Evolutionary conservation across 2,888 invertebrate species (phyloP), one percentile per base, ranked within the genome.

Genomic region (Melanostoma mellinum): DNA sequence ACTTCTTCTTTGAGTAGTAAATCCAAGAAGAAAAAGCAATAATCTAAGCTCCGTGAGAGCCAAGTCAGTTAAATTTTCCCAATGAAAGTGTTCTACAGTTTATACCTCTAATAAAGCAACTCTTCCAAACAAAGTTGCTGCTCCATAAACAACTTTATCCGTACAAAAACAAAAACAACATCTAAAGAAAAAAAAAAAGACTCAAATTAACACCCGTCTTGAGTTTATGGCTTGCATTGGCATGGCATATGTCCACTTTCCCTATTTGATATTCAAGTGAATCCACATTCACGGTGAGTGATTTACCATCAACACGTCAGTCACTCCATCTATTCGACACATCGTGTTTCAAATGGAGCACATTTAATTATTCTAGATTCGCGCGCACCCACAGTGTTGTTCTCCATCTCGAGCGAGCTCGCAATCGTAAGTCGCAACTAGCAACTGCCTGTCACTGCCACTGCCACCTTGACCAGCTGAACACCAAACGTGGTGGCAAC

Each of bases 261-360:
- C 73, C 77, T 82, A 69, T 74, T 82, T 82, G 73, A 73, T 82
- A 82, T 82, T 78, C 78, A 68, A 78, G 58, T 69, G 78, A 69
- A 73, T 78, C 78, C 65, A 74, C 60, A 81, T 55, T 20, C 77
- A 63, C 46, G 6, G 68, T 82, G 81, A 82, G 81, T 77, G 77
- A 82, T 77, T 52, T 44, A 46, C 67, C 61, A 73, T 73, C 68
- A 82, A 76, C 71, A 76, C 75, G 71, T 72, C 81, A 72, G 76
- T 67, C 56, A 56, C 50, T 68, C 38, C 48, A 38, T 55, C 52
- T 56, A 20, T 36, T 44, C 42, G 56, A 48, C 38, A 40, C 44
- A n/a, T 3, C 33, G 61, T 48, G 50, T 56, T 52, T 33, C 63
- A 77, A 77, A 73, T 77, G 53, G 73, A 78, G 68, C 78, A 20